Conservation (phyloP, 2,888 invertebrate species). For the Onthophagus sagittarius region DNA sequence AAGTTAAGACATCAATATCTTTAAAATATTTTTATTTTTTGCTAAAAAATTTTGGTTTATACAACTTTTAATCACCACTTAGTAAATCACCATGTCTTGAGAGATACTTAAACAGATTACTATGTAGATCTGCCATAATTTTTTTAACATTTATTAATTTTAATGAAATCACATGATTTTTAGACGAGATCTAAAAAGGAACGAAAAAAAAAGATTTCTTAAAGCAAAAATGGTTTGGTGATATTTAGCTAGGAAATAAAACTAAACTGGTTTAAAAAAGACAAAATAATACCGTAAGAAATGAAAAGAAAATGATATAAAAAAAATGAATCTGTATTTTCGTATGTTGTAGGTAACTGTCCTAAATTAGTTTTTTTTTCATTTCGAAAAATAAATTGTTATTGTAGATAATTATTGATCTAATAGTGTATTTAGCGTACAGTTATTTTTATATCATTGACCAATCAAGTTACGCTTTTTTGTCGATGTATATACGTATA, state of each 20-base stretch:
- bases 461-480: conserved; percentile 50
- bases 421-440: conserved; percentile 37
- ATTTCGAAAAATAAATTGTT: conserved; percentile 17
- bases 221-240: neutral
- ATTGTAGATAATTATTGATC: conserved; percentile 22
- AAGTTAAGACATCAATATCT: too few relatives aligned
- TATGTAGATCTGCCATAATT: too few relatives aligned
- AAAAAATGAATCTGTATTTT: conserved; percentile 9
- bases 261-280: neutral
- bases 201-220: too few relatives aligned
- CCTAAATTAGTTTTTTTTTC: conserved; percentile 12
- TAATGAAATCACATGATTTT: too few relatives aligned
- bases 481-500: conserved; percentile 47
- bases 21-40: too few relatives aligned
- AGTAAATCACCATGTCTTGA: too few relatives aligned
- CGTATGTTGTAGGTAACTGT: conserved; percentile 7
- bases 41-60: too few relatives aligned
- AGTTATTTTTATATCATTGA: conserved; percentile 52
- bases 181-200: too few relatives aligned
- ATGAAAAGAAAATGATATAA: neutral
- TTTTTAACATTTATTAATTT: too few relatives aligned
- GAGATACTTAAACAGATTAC: too few relatives aligned
- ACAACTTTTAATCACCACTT: too few relatives aligned
- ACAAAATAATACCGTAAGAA: neutral
- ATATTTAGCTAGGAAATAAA: neutral